phyloP scores from a whole-genome alignment of 1,140 invertebrate species.

The Parasteatoda tepidariorum region DNA sequence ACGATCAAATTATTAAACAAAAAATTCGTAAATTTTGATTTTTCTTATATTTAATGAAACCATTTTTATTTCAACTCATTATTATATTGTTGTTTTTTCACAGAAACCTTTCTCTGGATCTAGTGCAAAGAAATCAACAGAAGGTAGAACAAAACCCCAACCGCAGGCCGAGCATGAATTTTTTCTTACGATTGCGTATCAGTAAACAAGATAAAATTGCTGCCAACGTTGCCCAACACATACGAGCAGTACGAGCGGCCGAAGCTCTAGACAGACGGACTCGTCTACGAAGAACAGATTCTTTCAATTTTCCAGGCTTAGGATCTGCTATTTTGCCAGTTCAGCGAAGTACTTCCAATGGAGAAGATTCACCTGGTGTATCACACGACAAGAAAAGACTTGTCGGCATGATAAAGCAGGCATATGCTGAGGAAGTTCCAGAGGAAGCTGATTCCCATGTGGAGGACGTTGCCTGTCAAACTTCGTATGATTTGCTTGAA shows the following conservation, averaged over 20 bases:
- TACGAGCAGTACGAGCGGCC: slow-evolving; percentile 63
- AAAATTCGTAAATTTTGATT: too few species aligned
- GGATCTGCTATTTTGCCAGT: slow-evolving; percentile 32
- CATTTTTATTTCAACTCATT: too few species aligned
- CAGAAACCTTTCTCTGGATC: slow-evolving; percentile 63
- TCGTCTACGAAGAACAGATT: slow-evolving; percentile 42
- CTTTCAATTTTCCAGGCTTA: slow-evolving; percentile 32
- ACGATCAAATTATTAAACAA: too few species aligned
- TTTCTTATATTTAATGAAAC: too few species aligned
- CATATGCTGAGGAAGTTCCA: slow-evolving; percentile 52
- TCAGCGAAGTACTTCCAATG: slow-evolving; percentile 40
- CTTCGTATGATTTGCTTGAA: slow-evolving; percentile 62
- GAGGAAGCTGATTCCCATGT: slow-evolving; percentile 23
- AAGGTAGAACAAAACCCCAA: neutral
- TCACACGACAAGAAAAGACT: slow-evolving; percentile 44
- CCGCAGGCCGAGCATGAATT: slow-evolving; percentile 57
- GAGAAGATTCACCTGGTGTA: slow-evolving; percentile 26
- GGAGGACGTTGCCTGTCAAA: slow-evolving; percentile 62
- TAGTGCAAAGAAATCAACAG: slow-evolving; percentile 41
- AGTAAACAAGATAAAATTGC: slow-evolving; percentile 64
- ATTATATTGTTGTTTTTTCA: too few species aligned
- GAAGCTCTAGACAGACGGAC: slow-evolving; percentile 64
- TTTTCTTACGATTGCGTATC: slow-evolving; percentile 63
- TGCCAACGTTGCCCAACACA: slow-evolving; percentile 64
- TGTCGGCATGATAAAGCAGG: slow-evolving; percentile 56